A percentile compares a stretch with the other conserved stretches of the same genome.
These are phyloP conservation scores for Hedychridium roseum DNA, from an alignment of 2,888 invertebrate species.

Conservation along the genomic window DNA sequence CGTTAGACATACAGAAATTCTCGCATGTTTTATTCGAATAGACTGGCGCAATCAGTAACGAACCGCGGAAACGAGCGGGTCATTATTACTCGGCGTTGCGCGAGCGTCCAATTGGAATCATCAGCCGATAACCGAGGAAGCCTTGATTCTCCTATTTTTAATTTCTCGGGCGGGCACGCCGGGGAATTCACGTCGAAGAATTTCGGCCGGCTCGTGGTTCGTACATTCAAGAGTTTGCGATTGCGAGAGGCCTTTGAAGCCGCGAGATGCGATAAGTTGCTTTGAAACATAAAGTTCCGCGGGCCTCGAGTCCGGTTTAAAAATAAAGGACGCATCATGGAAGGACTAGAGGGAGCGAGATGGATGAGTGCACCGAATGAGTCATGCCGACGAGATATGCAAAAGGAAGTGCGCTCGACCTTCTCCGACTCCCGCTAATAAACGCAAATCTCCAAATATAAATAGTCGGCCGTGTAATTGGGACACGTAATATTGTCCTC, in stretches of 20 bases:
- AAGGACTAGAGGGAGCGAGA: slow-evolving; percentile 23
- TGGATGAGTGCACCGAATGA: slow-evolving; percentile 20
- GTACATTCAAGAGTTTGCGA: too few species aligned
- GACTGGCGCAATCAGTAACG: too few species aligned
- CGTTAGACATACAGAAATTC: too few species aligned
- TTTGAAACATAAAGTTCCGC: slow-evolving; percentile 23
- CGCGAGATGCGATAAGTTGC: slow-evolving; percentile 18
- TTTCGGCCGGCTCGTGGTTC: slow-evolving; percentile 9
- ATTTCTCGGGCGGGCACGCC: too few species aligned
- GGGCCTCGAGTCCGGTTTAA: slow-evolving; percentile 37
- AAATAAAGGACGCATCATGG: slow-evolving; percentile 47
- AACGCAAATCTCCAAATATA: slow-evolving; percentile 22
- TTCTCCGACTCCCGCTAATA: slow-evolving; percentile 22
- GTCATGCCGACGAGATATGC: slow-evolving; percentile 21
- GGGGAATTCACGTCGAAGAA: slow-evolving; percentile 14
- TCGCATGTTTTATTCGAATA: too few species aligned
- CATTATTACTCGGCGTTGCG: too few species aligned
- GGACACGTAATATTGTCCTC: too few species aligned
- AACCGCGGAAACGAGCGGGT: too few species aligned
- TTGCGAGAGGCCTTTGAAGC: slow-evolving; percentile 2
- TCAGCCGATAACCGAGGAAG: too few species aligned
- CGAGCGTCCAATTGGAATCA: too few species aligned
- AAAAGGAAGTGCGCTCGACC: slow-evolving; percentile 27
- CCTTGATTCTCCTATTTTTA: too few species aligned
- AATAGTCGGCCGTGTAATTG: too few species aligned